Percentiles rank a stretch among this genome's conserved stretches.
phyloP scores from a whole-genome alignment of 2,888 invertebrate genomes.

The Cephalotes varians region DNA sequence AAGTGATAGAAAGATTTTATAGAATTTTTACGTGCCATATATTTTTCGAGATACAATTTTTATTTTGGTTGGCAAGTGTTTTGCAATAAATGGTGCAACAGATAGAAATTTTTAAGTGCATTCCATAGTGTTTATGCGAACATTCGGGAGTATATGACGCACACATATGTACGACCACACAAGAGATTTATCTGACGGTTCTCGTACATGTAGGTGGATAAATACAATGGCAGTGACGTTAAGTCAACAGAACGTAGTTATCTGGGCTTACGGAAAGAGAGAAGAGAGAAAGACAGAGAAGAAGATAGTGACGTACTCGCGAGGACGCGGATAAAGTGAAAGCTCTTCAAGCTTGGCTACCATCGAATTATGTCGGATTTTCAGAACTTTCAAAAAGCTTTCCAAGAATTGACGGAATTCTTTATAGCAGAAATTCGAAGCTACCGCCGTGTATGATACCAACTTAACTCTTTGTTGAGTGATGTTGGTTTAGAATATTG shows the following conservation, averaged over 20 bases:
- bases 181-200: slow-evolving; percentile 53
- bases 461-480: neutral
- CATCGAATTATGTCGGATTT: slow-evolving; percentile 70
- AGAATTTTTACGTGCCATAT: neutral
- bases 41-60: neutral
- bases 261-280: slow-evolving; percentile 47
- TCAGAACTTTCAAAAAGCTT: slow-evolving; percentile 53
- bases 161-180: neutral
- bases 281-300: neutral
- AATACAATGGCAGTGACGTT: slow-evolving; percentile 66
- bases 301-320: slow-evolving; percentile 51
- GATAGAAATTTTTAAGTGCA: neutral
- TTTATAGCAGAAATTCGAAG: slow-evolving; percentile 30
- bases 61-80: neutral
- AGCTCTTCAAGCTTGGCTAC: slow-evolving; percentile 64
- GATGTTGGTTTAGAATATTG: neutral
- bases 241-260: slow-evolving; percentile 68
- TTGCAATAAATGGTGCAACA: neutral
- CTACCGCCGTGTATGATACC: neutral
- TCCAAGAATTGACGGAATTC: slow-evolving; percentile 10
- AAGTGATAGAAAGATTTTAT: neutral
- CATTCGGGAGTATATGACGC: neutral
- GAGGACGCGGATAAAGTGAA: slow-evolving; percentile 62
- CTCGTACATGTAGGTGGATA: slow-evolving; percentile 62
- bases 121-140: slow-evolving; percentile 16